Evolutionary conservation across 2,888 invertebrate genomes (phyloP), one percentile per base, ranked within the genome.

Genomic region (Clanis bilineata): DNA sequence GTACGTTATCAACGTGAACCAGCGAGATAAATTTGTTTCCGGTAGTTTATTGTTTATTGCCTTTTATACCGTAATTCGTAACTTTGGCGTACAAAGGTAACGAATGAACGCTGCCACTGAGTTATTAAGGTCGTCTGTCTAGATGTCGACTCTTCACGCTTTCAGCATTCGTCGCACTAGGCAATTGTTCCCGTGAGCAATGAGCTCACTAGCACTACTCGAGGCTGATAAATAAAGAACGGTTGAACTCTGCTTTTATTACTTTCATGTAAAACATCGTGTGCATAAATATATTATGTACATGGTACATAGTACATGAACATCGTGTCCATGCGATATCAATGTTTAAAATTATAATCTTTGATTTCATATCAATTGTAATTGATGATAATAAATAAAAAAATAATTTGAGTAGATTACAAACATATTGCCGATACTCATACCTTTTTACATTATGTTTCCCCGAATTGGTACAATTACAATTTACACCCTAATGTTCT

Each of bases 21-120:
- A 62, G 58, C 43, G 58, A 66, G 69, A 72, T 76, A 72, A 66
- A 54, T 65, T 62, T 25, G 64, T 69, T 72, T 73, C 70, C 70
- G 66, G 65, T 69, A 62, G 10, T 66, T 64, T 67, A 12, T 65
- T 68, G 62, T 66, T 62, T 56, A 60, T 63, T 66, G 5, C 23
- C 59, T 62, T 59, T 36, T 22, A 23, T 7, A 21, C 43, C 15
- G 28, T 51, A 51, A 18, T 39, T 28, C 28, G 28, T 51, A 51
- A 28, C 51, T 18, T 51, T 51, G 28, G 28, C 28, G 18, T 18
- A 51, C 51, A 51, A 51, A 32, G 51, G 32, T 15, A 28, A 32
- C 32, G 51, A 28, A 10, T 32, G 28, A 41, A n/a, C 21, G 21
- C 18, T n/a, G n/a, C n/a, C n/a, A n/a, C n/a, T n/a, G n/a, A n/a